Conservation (phyloP, 2,888 invertebrate genomes). For the Hydriomena furcata region DNA sequence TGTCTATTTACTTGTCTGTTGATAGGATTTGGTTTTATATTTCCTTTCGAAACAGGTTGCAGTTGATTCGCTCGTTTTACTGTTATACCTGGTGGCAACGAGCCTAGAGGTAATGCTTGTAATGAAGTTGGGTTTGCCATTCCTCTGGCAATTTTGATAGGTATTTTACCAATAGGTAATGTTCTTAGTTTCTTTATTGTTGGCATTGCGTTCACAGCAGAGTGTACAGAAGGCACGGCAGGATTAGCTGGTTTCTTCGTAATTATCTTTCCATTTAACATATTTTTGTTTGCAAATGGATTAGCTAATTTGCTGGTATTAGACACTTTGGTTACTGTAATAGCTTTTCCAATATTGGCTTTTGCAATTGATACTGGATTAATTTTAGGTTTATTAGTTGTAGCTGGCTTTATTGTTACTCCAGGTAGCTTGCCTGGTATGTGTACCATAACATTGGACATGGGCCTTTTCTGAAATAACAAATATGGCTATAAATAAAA, state of each 20-base stretch:
- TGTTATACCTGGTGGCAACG: slow-evolving; percentile 64
- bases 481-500: too few relatives aligned
- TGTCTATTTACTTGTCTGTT: not conserved
- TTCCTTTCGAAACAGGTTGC: slow-evolving; percentile 10
- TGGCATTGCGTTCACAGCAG: slow-evolving; percentile 7
- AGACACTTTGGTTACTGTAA: slow-evolving; percentile 45
- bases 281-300: slow-evolving; percentile 40
- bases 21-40: not conserved
- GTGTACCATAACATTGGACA: slow-evolving; percentile 71
- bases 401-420: slow-evolving; percentile 55
- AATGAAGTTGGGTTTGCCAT: not conserved
- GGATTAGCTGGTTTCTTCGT: slow-evolving; percentile 21
- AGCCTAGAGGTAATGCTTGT: slow-evolving; percentile 21
- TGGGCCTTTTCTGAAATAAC: slow-evolving; percentile 59
- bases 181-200: slow-evolving; percentile 19
- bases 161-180: not conserved
- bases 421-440: slow-evolving; percentile 61
- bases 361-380: slow-evolving; percentile 35
- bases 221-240: not conserved
- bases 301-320: slow-evolving; percentile 35
- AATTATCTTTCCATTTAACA: slow-evolving; percentile 39
- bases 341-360: slow-evolving; percentile 38
- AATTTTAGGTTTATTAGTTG: slow-evolving; percentile 39
- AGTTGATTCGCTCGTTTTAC: slow-evolving; percentile 47
- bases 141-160: slow-evolving; percentile 10